Evolutionary conservation across 2,113 vertebrate genomes (phyloP).

Genomic region (Rousettus leschenaultii): DNA sequence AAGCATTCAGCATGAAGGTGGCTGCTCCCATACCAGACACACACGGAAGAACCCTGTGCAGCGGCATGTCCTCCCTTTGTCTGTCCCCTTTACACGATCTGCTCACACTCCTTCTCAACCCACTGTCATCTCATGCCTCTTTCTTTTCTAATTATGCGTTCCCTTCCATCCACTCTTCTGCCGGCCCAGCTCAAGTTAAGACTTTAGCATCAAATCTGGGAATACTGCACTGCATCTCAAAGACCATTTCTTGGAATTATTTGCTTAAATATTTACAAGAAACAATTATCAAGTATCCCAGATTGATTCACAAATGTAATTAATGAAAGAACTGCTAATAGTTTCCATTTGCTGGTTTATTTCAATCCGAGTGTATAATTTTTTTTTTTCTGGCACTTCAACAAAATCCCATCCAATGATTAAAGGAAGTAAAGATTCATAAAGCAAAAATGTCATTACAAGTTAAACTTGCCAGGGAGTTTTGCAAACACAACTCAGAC

Average conservation of each 20-base stretch:
- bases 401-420: slow-evolving; percentile 34
- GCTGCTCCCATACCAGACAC: background rate
- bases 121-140: background rate
- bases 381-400: slow-evolving; percentile 23
- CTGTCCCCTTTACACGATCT: background rate
- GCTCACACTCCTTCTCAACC: background rate
- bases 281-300: slow-evolving; percentile 59
- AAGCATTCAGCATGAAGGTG: background rate
- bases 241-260: slow-evolving; percentile 67
- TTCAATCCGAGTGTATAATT: slow-evolving; percentile 49
- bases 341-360: slow-evolving; percentile 64
- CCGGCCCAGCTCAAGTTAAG: background rate
- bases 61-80: background rate
- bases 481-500: background rate
- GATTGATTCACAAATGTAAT: slow-evolving; percentile 63
- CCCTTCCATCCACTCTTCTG: no score
- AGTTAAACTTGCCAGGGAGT: background rate
- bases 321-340: slow-evolving; percentile 65
- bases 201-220: slow-evolving; percentile 40
- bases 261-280: slow-evolving; percentile 71
- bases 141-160: background rate
- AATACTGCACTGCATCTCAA: background rate
- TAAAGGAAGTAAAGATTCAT: slow-evolving; percentile 32
- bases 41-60: fast-evolving
- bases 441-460: background rate